phyloP scores from a whole-genome alignment of 2,797 vertebrate species.

The Sebastes vulpes region DNA sequence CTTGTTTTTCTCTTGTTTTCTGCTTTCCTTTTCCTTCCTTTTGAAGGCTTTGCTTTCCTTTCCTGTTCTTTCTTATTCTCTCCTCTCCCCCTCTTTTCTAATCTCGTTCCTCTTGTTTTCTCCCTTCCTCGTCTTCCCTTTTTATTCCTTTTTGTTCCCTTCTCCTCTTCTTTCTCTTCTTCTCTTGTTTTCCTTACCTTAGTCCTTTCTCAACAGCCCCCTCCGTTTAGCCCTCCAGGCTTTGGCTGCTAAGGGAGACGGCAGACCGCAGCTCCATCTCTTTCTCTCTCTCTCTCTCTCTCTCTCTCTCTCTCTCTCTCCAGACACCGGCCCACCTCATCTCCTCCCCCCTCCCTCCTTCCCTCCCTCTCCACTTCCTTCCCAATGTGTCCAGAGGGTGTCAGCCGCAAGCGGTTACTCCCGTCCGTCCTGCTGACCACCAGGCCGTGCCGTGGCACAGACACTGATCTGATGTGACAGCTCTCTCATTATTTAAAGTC shows the following conservation, averaged over 20 bases:
- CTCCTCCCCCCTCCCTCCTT: background rate
- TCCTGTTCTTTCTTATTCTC: background rate
- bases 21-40: background rate
- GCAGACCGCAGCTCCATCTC: constrained; percentile 35
- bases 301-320: constrained; percentile 5
- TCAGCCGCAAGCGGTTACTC: constrained; percentile 67
- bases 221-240: constrained; percentile 25
- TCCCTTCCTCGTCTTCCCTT: background rate
- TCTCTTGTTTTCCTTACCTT: background rate
- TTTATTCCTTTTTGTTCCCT: background rate
- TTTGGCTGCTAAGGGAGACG: constrained; percentile 30
- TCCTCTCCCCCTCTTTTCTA: background rate
- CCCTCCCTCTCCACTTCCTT: constrained; percentile 16
- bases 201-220: background rate
- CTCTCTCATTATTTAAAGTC: constrained; percentile 87
- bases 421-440: constrained; percentile 79
- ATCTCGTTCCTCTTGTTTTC: background rate
- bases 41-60: background rate
- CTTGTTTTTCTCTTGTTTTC: background rate
- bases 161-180: background rate
- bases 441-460: constrained; percentile 62
- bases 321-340: background rate
- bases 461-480: constrained; percentile 83
- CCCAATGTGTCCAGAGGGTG: constrained; percentile 60
- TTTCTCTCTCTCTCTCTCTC: background rate